Conservation (phyloP, 1,140 invertebrate species). For the Neodiprion pinetum region DNA sequence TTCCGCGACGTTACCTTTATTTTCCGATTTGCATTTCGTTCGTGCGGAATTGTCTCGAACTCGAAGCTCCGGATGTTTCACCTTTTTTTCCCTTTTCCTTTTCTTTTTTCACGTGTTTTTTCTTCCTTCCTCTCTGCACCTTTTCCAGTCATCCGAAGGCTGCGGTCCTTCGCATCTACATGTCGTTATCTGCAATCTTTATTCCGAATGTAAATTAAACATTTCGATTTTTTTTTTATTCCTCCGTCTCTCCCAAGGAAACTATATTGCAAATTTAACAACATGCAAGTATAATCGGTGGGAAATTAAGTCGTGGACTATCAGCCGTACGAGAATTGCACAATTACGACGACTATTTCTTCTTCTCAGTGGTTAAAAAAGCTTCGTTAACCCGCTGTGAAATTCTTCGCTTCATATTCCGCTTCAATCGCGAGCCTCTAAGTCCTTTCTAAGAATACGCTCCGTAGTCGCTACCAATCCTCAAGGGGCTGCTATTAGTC, state of each 20-base stretch:
- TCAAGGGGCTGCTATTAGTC: too few relatives aligned
- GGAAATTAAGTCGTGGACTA: neutral
- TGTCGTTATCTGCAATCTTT: conserved; percentile 44
- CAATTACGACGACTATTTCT: too few relatives aligned
- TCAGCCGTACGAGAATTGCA: too few relatives aligned
- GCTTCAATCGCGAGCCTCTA: too few relatives aligned
- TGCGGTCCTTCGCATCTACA: conserved; percentile 47
- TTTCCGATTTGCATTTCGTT: conserved; percentile 58
- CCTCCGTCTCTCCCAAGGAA: neutral
- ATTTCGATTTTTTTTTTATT: neutral
- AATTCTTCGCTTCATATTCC: too few relatives aligned
- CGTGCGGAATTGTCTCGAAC: conserved; percentile 40
- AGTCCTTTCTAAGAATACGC: too few relatives aligned
- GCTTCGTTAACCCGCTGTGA: too few relatives aligned
- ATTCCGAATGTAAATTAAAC: neutral
- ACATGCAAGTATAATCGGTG: neutral
- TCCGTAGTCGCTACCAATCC: too few relatives aligned
- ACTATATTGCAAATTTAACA: neutral
- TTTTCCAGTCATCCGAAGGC: conserved; percentile 46
- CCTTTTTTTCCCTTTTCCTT: conserved; percentile 8
- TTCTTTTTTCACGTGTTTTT: conserved; percentile 27
- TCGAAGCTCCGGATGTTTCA: conserved; percentile 13
- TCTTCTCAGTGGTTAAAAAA: too few relatives aligned
- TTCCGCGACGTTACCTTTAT: conserved; percentile 57
- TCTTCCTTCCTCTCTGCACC: conserved; percentile 27